These are phyloP conservation scores for Rhinogobius similis DNA, from an alignment of 2,113 vertebrate genomes.

Conservation along the genomic window DNA sequence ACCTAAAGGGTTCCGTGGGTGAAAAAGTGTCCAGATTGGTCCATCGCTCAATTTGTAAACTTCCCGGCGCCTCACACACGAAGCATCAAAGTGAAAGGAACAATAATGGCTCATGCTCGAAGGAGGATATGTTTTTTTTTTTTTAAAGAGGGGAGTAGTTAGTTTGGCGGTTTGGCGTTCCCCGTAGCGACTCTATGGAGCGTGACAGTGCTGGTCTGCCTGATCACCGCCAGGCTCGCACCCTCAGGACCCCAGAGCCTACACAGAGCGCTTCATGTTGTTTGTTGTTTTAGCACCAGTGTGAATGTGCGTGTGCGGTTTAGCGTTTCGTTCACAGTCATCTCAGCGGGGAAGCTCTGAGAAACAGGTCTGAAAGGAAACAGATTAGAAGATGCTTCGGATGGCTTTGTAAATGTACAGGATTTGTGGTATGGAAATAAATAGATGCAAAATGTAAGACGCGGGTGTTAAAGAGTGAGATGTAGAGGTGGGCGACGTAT, in stretches of 20 bases:
- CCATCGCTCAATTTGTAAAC: neutral
- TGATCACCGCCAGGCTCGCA: conserved; percentile 51
- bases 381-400: conserved; percentile 47
- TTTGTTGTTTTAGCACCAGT: conserved; percentile 22
- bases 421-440: neutral
- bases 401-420: conserved; percentile 22
- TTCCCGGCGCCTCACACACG: neutral
- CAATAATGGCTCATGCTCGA: conserved; percentile 34
- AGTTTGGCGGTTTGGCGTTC: conserved; percentile 33
- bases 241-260: conserved; percentile 57
- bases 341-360: conserved; percentile 41
- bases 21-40: neutral
- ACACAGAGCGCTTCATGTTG: conserved; percentile 28
- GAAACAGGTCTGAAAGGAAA: conserved; percentile 45
- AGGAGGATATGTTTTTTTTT: conserved; percentile 17
- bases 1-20: conserved; percentile 12
- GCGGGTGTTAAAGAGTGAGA: no score
- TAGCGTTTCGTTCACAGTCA: neutral
- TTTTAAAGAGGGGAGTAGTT: conserved; percentile 24
- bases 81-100: conserved; percentile 31
- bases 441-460: conserved; percentile 1
- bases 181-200: conserved; percentile 43
- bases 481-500: no score
- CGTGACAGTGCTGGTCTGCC: conserved; percentile 49
- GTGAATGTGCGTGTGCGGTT: neutral